Evolutionary conservation across 2,113 vertebrate species (phyloP).

Genomic region (Thinocorus orbignyianus): DNA sequence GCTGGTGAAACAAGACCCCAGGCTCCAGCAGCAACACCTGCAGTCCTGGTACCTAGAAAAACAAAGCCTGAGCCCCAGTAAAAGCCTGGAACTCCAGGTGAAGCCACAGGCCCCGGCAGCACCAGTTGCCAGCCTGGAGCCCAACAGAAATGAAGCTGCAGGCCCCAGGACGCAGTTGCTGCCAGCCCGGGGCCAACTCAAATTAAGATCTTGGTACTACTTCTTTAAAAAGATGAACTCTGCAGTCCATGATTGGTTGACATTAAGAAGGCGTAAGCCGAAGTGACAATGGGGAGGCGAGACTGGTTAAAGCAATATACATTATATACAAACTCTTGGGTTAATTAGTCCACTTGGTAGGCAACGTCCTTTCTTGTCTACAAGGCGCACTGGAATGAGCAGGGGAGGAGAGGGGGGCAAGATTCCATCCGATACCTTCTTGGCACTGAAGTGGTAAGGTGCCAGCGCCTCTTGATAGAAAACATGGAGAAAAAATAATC

Average conservation of each 20-base stretch:
- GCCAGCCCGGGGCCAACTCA: neutral
- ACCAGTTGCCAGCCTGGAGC: slow-evolving; percentile 41
- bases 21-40: slow-evolving; percentile 28
- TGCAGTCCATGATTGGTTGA: slow-evolving; percentile 76
- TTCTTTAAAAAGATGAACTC: slow-evolving; percentile 69
- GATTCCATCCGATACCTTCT: slow-evolving; percentile 75
- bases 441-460: slow-evolving; percentile 78
- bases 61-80: slow-evolving; percentile 12
- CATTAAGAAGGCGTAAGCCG: slow-evolving; percentile 73
- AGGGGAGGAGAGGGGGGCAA: slow-evolving; percentile 61
- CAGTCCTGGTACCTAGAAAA: slow-evolving; percentile 48
- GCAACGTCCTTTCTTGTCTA: slow-evolving; percentile 75
- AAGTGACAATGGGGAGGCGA: slow-evolving; percentile 65
- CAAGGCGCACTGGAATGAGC: slow-evolving; percentile 71
- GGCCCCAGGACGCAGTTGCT: neutral
- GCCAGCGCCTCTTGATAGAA: slow-evolving; percentile 78
- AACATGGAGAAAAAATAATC: slow-evolving; percentile 77
- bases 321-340: slow-evolving; percentile 79
- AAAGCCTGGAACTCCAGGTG: slow-evolving; percentile 23
- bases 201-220: slow-evolving; percentile 52
- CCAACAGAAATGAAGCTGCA: slow-evolving; percentile 33
- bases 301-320: slow-evolving; percentile 80
- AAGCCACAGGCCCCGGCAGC: slow-evolving; percentile 14
- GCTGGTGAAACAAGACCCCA: slow-evolving; percentile 24
- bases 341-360: slow-evolving; percentile 77